These are phyloP conservation scores for Halcyon badia DNA, from an alignment of 2,797 vertebrate genomes.

Conservation along the genomic window DNA sequence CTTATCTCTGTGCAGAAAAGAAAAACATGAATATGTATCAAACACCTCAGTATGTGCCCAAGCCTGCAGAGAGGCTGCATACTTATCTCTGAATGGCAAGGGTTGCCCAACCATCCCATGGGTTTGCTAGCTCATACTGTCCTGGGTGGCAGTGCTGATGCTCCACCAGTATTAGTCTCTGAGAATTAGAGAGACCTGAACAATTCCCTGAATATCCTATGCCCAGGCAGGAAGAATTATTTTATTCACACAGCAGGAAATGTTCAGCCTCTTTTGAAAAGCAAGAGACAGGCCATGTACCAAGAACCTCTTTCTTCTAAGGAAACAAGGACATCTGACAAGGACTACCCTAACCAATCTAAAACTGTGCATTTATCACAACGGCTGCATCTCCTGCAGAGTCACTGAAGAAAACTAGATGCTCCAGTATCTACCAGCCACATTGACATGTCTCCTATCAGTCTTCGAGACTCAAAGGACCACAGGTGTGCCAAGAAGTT, in stretches of 20 bases:
- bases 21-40: fast-evolving
- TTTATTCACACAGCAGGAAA: background rate
- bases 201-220: background rate
- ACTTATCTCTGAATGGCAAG: background rate
- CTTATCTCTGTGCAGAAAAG: background rate
- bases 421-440: background rate
- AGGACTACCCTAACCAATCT: background rate
- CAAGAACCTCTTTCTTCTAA: background rate
- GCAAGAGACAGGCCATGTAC: background rate
- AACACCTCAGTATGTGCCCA: background rate
- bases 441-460: background rate
- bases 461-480: background rate
- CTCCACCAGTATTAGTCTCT: background rate
- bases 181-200: background rate
- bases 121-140: background rate
- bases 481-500: background rate
- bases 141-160: background rate
- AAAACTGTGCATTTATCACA: background rate
- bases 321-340: background rate
- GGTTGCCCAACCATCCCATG: background rate
- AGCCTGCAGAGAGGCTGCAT: background rate
- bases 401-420: background rate
- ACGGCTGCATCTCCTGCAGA: background rate
- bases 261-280: background rate
- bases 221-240: background rate